phyloP scores from a whole-genome alignment of 2,888 invertebrate species.

The Catocala sponsa region DNA sequence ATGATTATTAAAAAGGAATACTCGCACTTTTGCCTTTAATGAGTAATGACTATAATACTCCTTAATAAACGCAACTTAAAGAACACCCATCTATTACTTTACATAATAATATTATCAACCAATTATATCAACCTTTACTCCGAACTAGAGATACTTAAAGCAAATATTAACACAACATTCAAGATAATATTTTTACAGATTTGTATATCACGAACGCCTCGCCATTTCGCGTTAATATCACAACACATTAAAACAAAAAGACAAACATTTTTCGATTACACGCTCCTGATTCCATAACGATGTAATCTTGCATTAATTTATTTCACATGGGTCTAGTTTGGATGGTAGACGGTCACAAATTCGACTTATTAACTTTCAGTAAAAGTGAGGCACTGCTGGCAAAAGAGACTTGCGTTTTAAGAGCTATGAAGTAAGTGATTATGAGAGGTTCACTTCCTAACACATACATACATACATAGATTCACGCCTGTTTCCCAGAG shows the following conservation, averaged over 20 bases:
- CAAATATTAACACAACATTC: neutral
- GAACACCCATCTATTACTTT: no score
- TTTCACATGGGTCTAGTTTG: constrained; percentile 19
- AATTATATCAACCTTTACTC: neutral
- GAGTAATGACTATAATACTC: no score
- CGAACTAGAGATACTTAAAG: neutral
- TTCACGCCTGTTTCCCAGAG: no score
- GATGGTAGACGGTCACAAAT: constrained; percentile 24
- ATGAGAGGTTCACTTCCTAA: constrained; percentile 3
- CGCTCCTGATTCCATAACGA: neutral
- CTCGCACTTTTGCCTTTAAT: no score
- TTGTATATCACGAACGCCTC: no score
- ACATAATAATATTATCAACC: no score
- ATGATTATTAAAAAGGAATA: no score
- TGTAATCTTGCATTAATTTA: constrained; percentile 4
- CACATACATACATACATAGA: no score
- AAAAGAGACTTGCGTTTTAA: constrained; percentile 19
- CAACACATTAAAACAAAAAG: neutral
- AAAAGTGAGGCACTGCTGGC: constrained; percentile 1
- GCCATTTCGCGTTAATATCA: neutral
- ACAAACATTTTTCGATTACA: neutral
- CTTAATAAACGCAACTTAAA: no score
- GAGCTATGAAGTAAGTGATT: constrained; percentile 5
- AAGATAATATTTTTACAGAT: neutral
- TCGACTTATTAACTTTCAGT: constrained; percentile 11